These are phyloP conservation scores for Drosophila neocordata DNA, from an alignment of 1,140 invertebrate species.

Conservation along the genomic window DNA sequence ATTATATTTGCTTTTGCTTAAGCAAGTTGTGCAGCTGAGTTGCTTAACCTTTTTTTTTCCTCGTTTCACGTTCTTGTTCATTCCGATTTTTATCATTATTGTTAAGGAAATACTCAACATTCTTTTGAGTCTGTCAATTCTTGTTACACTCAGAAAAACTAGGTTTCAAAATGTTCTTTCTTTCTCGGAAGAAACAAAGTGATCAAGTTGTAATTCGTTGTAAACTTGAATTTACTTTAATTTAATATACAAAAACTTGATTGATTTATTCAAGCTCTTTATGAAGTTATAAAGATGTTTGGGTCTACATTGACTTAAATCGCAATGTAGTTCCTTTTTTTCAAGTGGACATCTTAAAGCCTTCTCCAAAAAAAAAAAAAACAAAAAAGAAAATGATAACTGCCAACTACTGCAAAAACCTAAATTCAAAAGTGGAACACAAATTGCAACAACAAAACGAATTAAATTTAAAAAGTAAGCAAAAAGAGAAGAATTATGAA, in stretches of 20 bases:
- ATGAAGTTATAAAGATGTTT: too few species aligned
- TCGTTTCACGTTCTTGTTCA: not conserved
- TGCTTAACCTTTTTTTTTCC: slow-evolving; percentile 34
- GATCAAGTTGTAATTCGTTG: too few species aligned
- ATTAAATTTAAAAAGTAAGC: slow-evolving; percentile 41
- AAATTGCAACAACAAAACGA: slow-evolving; percentile 44
- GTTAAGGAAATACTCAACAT: slow-evolving; percentile 2
- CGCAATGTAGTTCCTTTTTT: slow-evolving; percentile 20
- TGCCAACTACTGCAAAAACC: slow-evolving; percentile 53
- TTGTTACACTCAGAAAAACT: not conserved
- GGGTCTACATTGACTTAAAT: too few species aligned
- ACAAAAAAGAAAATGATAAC: slow-evolving; percentile 22
- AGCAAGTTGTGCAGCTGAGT: slow-evolving; percentile 36
- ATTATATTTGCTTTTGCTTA: slow-evolving; percentile 49
- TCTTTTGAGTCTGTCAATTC: not conserved
- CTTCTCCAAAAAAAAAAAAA: not conserved
- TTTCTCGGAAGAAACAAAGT: too few species aligned
- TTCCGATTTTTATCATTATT: slow-evolving; percentile 3
- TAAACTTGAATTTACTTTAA: too few species aligned
- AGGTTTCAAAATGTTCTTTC: too few species aligned
- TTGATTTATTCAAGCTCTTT: too few species aligned
- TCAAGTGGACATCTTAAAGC: slow-evolving; percentile 38
- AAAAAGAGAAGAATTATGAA: slow-evolving; percentile 35
- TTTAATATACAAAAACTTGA: too few species aligned
- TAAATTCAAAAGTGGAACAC: slow-evolving; percentile 63